A percentile compares a stretch with the other conserved stretches of the same genome.
Evolutionary conservation across 2,113 vertebrate genomes (phyloP).

Genomic region (Pachycephala philippinensis): DNA sequence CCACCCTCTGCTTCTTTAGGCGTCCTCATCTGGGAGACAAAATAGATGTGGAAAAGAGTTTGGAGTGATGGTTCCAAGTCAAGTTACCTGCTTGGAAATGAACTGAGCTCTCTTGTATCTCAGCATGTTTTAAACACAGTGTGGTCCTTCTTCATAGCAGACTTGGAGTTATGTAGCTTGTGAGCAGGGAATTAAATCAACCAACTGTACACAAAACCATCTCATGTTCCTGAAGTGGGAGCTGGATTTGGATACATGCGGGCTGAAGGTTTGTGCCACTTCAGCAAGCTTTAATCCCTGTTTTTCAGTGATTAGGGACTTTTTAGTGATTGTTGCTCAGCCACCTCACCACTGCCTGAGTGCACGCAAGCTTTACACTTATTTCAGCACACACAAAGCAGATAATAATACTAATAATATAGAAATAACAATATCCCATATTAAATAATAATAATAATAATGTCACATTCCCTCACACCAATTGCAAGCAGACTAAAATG

Average conservation of each 20-base stretch:
- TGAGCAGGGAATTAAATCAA: background rate
- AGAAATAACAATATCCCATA: background rate
- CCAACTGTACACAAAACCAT: background rate
- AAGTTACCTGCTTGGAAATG: background rate
- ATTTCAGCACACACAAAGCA: background rate
- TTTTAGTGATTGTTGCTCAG: background rate
- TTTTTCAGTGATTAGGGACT: background rate
- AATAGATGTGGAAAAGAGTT: background rate
- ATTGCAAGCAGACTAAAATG: background rate
- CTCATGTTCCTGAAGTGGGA: background rate
- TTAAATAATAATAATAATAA: background rate
- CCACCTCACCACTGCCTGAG: background rate
- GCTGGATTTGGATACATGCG: background rate
- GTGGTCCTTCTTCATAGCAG: background rate
- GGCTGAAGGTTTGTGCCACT: background rate
- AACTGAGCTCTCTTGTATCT: background rate
- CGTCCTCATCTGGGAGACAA: background rate
- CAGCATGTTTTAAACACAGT: background rate
- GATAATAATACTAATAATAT: background rate
- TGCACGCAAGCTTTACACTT: rapidly evolving
- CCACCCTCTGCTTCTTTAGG: background rate
- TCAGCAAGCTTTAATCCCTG: background rate
- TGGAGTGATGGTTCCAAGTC: background rate
- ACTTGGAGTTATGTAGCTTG: background rate
- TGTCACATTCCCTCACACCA: background rate